Base-by-base conservation (phyloP, 2,797 vertebrate species). In the Pyrocephalus nanus region DNA sequence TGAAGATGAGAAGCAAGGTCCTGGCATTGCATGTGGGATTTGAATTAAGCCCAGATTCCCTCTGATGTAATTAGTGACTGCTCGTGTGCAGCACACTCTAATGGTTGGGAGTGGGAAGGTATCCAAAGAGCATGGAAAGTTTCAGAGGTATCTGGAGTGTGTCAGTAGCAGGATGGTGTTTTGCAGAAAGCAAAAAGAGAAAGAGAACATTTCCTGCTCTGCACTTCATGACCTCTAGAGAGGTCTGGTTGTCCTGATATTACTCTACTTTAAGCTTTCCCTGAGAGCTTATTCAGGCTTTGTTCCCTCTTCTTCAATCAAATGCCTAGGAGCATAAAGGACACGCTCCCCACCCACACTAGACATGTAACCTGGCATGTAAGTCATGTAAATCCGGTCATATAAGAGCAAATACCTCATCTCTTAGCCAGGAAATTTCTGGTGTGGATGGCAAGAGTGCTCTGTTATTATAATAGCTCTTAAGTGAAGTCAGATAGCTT, bases 131-230 rank as follows among this genome's bases (percentile, higher is more conserved):
- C 51, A 53, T 50, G 47, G 82, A 94, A 61, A 57, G 7, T 43
- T 86, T 75, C 18, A 61, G 73, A 73, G 58, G 15, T 83, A 45
- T 95, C 93, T 94, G 88, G 83, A 78, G 53, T 75, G 5, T 51
- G 34, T 86, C 70, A 81, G 76, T 27, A 55, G 10, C 27, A 69
- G 32, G 40, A 73, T 23, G 26, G 29, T 38, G 18, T 65, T 92
- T n/a, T 70, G 67, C 60, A 83, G 67, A 82, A 67, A 85, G 13
- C 19, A 73, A 19, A 32, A 45, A 45, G 20, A 45, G 43, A 45
- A 48, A 51, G 17, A 64, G 51, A 93, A 83, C 51, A 76, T 79
- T 78, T 84, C 51, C 36, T 88, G n/a, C 48, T 86, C 25, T 78
- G 21, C 11, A 20, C 21, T 58, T 77, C 22, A 16, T 42, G 29